Conservation (phyloP, 2,888 invertebrate species). For the Harpagoxenus sublaevis region DNA sequence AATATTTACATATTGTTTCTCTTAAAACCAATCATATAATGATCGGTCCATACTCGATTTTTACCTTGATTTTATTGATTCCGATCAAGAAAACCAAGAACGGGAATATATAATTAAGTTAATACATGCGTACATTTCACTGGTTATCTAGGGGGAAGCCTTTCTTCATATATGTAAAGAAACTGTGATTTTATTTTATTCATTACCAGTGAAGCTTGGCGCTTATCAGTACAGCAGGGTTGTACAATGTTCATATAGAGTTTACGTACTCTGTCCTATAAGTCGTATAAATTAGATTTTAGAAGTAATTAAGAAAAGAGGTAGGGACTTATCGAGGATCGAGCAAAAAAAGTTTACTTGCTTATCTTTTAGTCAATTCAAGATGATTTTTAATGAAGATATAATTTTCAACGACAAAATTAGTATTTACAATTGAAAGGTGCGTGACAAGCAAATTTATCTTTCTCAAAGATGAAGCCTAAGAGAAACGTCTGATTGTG, state of each 20-base stretch:
- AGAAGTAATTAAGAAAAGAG: neutral
- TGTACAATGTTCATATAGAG: constrained; percentile 4
- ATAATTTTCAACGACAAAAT: neutral
- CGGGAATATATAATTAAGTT: neutral
- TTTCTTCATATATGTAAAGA: constrained; percentile 52
- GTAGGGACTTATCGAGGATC: neutral
- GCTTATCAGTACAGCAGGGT: constrained; percentile 14
- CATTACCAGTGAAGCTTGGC: constrained; percentile 42
- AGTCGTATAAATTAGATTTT: constrained; percentile 29
- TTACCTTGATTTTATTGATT: neutral
- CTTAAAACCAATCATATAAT: neutral
- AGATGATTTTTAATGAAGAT: neutral
- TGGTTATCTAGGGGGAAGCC: neutral
- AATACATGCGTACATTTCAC: constrained; percentile 5
- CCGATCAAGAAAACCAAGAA: neutral
- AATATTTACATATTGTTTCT: constrained; percentile 14
- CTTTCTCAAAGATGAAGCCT: neutral
- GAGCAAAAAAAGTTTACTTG: neutral
- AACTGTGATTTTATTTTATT: constrained; percentile 81
- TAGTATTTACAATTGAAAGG: neutral
- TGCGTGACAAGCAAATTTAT: neutral
- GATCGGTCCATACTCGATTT: neutral
- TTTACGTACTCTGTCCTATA: constrained; percentile 28
- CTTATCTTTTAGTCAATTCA: neutral
- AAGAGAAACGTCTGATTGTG: neutral